Evolutionary conservation across 2,888 invertebrate genomes (phyloP).

Genomic region (Didymodactylos carnosus): DNA sequence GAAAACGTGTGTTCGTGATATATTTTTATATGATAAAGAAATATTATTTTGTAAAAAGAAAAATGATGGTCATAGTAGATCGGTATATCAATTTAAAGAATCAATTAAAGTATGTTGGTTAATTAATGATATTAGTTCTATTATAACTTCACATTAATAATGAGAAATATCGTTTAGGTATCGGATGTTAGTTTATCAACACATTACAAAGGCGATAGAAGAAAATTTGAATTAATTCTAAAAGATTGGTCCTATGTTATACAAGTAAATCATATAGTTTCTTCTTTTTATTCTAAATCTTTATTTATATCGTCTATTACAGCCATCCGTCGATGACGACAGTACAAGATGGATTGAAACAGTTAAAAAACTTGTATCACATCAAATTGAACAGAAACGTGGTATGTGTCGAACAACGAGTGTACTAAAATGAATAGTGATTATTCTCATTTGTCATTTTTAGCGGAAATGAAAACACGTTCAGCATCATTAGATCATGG

Average conservation of each 20-base stretch:
- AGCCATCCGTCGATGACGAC: background rate
- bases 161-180: background rate
- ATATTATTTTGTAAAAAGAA: constrained; percentile 12
- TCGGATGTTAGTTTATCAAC: constrained; percentile 5
- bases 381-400: background rate
- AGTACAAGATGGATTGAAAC: background rate
- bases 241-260: background rate
- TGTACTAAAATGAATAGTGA: no score
- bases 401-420: no score
- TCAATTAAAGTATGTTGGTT: background rate
- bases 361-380: background rate
- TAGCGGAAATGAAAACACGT: background rate
- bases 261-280: background rate
- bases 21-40: constrained; percentile 12
- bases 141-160: background rate
- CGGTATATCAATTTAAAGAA: constrained; percentile 13
- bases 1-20: background rate
- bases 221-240: constrained; percentile 2
- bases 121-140: background rate
- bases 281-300: background rate
- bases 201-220: constrained; percentile 8
- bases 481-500: background rate
- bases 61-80: constrained; percentile 1
- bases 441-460: background rate
- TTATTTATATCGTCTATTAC: no score